These are phyloP conservation scores for Nomada goodeniana DNA, from an alignment of 2,888 invertebrate species.

Conservation along the genomic window DNA sequence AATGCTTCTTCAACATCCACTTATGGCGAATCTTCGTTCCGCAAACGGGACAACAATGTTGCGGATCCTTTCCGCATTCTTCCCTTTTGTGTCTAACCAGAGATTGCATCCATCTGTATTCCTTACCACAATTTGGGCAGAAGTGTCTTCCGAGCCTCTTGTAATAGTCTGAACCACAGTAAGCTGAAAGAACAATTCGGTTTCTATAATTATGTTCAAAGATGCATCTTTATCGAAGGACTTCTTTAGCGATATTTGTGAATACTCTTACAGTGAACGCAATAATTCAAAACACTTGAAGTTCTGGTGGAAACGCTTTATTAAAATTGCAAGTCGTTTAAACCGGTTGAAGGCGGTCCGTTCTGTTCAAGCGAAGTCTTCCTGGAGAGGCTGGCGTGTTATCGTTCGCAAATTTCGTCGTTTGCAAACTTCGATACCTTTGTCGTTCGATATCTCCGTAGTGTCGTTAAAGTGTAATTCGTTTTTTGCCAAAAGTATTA, in stretches of 20 bases:
- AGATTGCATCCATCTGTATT: conserved; percentile 91
- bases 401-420: neutral
- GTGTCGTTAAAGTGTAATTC: neutral
- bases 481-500: neutral
- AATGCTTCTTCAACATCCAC: conserved; percentile 82
- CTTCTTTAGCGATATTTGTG: neutral
- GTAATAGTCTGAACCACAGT: conserved; percentile 75
- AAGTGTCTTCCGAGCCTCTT: conserved; percentile 79
- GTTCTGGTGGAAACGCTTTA: conserved; percentile 24
- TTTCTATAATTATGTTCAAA: conserved; percentile 53
- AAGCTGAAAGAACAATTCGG: conserved; percentile 66
- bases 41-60: conserved; percentile 83
- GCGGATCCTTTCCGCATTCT: conserved; percentile 84
- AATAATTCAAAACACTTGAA: conserved; percentile 10
- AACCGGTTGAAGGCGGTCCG: neutral
- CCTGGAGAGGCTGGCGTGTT: neutral
- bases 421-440: too few relatives aligned
- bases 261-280: neutral
- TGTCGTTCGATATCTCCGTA: neutral
- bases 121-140: conserved; percentile 89
- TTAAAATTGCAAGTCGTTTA: conserved; percentile 9
- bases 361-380: neutral
- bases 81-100: conserved; percentile 88
- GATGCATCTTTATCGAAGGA: neutral
- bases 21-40: conserved; percentile 82